Evolutionary conservation across 1,140 invertebrate genomes (phyloP).

Genomic region (Neelides sp.): DNA sequence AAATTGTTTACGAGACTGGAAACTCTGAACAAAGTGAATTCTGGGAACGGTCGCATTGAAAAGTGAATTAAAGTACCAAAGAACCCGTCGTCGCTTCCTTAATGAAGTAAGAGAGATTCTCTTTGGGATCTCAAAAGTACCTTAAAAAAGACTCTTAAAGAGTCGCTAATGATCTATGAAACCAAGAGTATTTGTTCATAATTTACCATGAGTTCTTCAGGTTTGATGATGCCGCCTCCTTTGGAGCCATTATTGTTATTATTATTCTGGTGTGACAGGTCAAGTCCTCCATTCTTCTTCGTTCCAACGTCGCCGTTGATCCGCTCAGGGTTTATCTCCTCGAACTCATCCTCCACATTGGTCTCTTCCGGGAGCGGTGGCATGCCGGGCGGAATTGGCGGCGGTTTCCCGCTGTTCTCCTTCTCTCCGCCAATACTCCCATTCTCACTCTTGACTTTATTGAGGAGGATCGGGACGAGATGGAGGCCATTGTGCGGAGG

Average conservation of each 20-base stretch:
- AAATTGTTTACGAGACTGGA: no score
- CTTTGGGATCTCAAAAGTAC: no score
- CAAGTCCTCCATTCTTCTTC: not conserved
- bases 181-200: not conserved
- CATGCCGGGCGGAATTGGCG: no score
- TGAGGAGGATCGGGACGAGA: no score
- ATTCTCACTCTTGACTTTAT: no score
- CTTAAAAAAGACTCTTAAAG: no score
- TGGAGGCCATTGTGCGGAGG: no score
- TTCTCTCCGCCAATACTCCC: no score
- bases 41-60: no score
- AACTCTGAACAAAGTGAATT: no score
- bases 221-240: constrained; percentile 11
- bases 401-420: no score
- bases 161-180: no score
- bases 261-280: constrained; percentile 10
- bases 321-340: constrained; percentile 21
- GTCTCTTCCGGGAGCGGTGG: constrained; percentile 24
- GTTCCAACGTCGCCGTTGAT: not conserved
- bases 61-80: not conserved
- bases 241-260: constrained; percentile 1
- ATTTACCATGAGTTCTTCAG: constrained; percentile 29
- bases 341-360: constrained; percentile 26
- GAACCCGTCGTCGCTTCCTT: not conserved
- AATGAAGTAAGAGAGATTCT: not conserved